A percentile compares a stretch with the other conserved stretches of the same genome.
Evolutionary conservation across 2,888 invertebrate species (phyloP).

Genomic region (Apamea epomidion): DNA sequence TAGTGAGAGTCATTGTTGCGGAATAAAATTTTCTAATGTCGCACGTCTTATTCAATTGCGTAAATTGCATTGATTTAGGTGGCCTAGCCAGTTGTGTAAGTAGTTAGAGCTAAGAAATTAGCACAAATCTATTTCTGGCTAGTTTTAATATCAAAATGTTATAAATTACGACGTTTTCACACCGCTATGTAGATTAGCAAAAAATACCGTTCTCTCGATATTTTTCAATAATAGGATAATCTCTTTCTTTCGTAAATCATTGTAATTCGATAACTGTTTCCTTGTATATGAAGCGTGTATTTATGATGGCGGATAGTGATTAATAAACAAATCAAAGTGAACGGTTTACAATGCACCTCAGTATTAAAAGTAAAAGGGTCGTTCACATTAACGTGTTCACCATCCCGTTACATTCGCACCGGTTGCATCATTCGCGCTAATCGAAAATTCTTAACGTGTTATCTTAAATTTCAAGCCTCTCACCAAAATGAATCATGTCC

Average conservation of each 20-base stretch:
- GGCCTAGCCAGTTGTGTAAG: constrained; percentile 29
- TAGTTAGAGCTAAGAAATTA: constrained; percentile 2
- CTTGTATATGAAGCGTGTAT: constrained; percentile 16
- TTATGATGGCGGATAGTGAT: constrained; percentile 27
- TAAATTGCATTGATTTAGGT: constrained; percentile 42
- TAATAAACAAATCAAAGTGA: constrained; percentile 54
- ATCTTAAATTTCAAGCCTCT: constrained; percentile 85
- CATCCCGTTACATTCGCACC: constrained; percentile 80
- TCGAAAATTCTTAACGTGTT: constrained; percentile 84
- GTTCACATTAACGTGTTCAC: constrained; percentile 72
- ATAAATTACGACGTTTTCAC: background rate
- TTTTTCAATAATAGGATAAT: background rate
- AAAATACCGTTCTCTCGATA: constrained; percentile 8
- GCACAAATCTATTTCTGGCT: background rate
- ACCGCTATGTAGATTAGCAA: constrained; percentile 19
- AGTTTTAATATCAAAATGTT: background rate
- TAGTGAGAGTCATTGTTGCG: constrained; percentile 48
- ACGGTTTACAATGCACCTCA: constrained; percentile 48
- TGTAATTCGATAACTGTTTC: constrained; percentile 8
- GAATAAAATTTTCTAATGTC: constrained; percentile 57
- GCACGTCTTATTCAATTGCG: constrained; percentile 37
- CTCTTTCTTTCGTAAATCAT: constrained; percentile 23
- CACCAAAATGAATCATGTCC: constrained; percentile 85
- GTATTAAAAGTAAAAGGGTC: constrained; percentile 71
- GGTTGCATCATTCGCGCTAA: constrained; percentile 84